These are phyloP conservation scores for Hyphantria cunea DNA, from an alignment of 1,140 invertebrate species.

Conservation along the genomic window DNA sequence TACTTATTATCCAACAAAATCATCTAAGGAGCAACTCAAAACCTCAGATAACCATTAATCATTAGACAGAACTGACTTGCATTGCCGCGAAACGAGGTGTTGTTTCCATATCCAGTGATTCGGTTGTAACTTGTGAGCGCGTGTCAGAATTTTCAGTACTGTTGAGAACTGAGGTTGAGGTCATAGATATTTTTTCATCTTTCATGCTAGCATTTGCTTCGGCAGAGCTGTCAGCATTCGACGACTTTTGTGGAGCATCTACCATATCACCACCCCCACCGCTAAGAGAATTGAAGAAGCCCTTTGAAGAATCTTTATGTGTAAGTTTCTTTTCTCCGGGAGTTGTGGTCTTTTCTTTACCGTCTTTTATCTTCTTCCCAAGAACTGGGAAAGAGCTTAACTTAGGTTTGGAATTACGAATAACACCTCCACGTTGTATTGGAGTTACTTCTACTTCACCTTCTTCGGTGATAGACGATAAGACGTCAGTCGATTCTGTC, in stretches of 20 bases:
- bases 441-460: constrained; percentile 66
- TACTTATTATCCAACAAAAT: not conserved
- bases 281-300: constrained; percentile 67
- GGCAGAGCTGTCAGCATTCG: constrained; percentile 41
- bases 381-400: constrained; percentile 70
- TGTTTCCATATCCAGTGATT: constrained; percentile 70
- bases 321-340: constrained; percentile 69
- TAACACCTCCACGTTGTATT: constrained; percentile 63
- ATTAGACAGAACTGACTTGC: constrained; percentile 80
- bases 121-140: constrained; percentile 72
- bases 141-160: constrained; percentile 73
- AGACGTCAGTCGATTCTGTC: constrained; percentile 68
- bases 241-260: constrained; percentile 67
- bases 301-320: constrained; percentile 71
- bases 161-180: constrained; percentile 60
- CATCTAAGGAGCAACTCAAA: not conserved
- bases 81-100: constrained; percentile 72
- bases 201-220: constrained; percentile 70
- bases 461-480: constrained; percentile 78
- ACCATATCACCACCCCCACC: constrained; percentile 71
- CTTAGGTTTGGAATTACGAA: constrained; percentile 76
- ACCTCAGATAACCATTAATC: not conserved
- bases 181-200: constrained; percentile 76
- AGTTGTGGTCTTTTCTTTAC: constrained; percentile 62
- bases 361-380: constrained; percentile 76